These are phyloP conservation scores for Megaceryle maxima DNA, from an alignment of 2,113 vertebrate genomes.

Conservation along the genomic window DNA sequence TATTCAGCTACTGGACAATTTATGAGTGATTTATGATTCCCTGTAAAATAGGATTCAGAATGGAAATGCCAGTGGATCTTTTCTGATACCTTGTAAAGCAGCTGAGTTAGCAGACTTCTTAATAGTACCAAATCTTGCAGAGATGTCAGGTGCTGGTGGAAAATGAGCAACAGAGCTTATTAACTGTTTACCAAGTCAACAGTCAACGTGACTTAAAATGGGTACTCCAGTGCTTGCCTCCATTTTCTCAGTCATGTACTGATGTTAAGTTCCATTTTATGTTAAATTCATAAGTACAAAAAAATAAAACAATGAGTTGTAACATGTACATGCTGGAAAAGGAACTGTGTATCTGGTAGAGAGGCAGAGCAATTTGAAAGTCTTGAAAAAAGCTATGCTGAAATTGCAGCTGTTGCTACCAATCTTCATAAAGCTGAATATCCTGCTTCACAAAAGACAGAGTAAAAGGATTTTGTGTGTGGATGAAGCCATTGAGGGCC, in stretches of 20 bases:
- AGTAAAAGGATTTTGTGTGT: neutral
- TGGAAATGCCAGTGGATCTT: neutral
- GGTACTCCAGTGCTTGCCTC: neutral
- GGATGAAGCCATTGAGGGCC: neutral
- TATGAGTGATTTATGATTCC: neutral
- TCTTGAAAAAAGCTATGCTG: neutral
- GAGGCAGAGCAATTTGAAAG: neutral
- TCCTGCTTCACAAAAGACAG: neutral
- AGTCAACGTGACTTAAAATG: conserved; percentile 8
- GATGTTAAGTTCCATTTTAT: neutral
- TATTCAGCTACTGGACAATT: neutral
- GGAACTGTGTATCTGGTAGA: neutral
- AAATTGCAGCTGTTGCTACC: neutral
- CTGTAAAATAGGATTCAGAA: neutral
- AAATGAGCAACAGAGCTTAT: conserved; percentile 42
- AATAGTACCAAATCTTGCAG: conserved; percentile 6
- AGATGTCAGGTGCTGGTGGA: conserved; percentile 2
- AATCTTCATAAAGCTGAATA: neutral
- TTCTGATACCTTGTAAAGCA: neutral
- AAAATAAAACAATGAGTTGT: neutral
- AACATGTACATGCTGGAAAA: neutral
- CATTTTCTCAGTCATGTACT: neutral
- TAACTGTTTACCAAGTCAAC: conserved; percentile 63
- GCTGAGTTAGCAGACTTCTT: conserved; percentile 6
- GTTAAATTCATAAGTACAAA: conserved; percentile 1